Evolutionary conservation across 2,113 vertebrate species (phyloP).

Genomic region (Sporophila hypoxantha): DNA sequence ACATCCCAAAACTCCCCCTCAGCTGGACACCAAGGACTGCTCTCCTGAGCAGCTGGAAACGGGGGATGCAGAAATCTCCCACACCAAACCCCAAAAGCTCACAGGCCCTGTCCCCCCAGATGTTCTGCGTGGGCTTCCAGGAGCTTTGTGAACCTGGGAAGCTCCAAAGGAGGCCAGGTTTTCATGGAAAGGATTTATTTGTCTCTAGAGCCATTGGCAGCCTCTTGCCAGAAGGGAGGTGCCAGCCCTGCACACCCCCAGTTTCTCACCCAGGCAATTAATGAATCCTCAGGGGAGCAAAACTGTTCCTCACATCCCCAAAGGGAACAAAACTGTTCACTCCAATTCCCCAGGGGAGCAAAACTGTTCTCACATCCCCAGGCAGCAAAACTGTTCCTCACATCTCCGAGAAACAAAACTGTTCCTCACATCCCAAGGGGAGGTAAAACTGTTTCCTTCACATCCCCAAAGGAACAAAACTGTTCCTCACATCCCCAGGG

Average conservation of each 20-base stretch:
- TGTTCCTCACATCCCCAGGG: no score
- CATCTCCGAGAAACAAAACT: background rate
- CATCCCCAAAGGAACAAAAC: no score
- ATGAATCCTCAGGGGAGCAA: background rate
- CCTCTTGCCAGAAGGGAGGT: background rate
- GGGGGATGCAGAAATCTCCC: background rate
- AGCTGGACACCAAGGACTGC: background rate
- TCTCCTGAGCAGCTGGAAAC: background rate
- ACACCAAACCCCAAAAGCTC: background rate
- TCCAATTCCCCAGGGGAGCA: background rate
- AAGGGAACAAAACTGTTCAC: background rate
- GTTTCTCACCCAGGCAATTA: background rate
- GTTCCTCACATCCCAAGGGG: background rate
- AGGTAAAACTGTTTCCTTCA: background rate
- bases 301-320: background rate
- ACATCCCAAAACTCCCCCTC: no score
- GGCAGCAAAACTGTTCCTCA: background rate
- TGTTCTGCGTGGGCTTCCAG: fast-evolving
- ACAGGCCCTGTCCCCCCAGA: background rate
- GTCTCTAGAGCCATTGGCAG: background rate
- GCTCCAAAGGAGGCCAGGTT: background rate
- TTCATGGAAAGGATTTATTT: background rate
- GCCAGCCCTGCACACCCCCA: background rate
- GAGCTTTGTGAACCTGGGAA: background rate
- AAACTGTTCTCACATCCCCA: no score